phyloP scores from a whole-genome alignment of 2,888 invertebrate species.

The Magallana nippona region DNA sequence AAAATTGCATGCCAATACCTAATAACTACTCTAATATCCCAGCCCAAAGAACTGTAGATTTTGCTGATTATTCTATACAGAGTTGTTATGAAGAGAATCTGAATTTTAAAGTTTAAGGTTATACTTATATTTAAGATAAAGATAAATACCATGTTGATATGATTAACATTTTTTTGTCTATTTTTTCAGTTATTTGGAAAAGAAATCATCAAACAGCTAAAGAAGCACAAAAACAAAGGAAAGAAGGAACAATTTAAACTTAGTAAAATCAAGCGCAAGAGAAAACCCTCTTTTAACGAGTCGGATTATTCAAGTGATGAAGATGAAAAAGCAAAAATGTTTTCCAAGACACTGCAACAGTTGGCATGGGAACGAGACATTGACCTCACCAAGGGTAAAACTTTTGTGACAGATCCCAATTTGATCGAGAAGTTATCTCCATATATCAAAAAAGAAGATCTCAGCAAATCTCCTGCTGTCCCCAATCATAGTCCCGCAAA shows the following conservation, averaged over 20 bases:
- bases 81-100: too few relatives aligned
- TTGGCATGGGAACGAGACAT: slow-evolving; percentile 91
- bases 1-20: too few relatives aligned
- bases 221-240: slow-evolving; percentile 65
- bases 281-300: slow-evolving; percentile 36
- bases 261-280: slow-evolving; percentile 53
- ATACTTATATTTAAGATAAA: too few relatives aligned
- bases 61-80: too few relatives aligned
- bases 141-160: too few relatives aligned
- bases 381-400: slow-evolving; percentile 77
- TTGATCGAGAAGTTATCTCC: slow-evolving; percentile 51
- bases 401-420: slow-evolving; percentile 60
- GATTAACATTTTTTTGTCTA: slow-evolving; percentile 34
- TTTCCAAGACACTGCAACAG: slow-evolving; percentile 74
- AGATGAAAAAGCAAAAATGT: slow-evolving; percentile 54
- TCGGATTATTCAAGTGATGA: slow-evolving; percentile 55
- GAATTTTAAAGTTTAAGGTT: too few relatives aligned
- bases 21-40: too few relatives aligned
- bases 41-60: too few relatives aligned
- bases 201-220: slow-evolving; percentile 72
- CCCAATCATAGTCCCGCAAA: slow-evolving; percentile 20
- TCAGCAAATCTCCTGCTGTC: slow-evolving; percentile 33
- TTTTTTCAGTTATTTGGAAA: slow-evolving; percentile 72
- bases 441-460: slow-evolving; percentile 15
- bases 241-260: slow-evolving; percentile 60